phyloP scores from a whole-genome alignment of 2,797 vertebrate genomes.

The Manis crassicaudata region DNA sequence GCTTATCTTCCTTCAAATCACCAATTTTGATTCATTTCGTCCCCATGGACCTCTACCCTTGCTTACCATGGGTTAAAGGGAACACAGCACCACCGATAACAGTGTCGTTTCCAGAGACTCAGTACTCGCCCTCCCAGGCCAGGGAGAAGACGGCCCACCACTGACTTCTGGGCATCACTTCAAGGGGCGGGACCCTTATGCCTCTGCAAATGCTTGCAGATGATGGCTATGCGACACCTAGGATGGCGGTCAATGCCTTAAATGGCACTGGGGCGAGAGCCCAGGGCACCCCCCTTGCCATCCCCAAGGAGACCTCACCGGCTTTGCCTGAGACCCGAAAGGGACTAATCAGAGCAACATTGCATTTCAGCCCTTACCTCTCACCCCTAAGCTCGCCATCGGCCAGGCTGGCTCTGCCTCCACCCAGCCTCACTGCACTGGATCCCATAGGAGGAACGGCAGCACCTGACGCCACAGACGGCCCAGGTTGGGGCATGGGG shows the following conservation, averaged over 20 bases:
- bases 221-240: neutral
- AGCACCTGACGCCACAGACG: neutral
- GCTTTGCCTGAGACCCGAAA: neutral
- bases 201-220: neutral
- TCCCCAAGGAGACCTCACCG: neutral
- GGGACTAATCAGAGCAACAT: neutral
- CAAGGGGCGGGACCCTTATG: neutral
- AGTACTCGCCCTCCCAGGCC: neutral
- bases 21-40: too few species aligned
- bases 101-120: too few species aligned
- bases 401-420: neutral
- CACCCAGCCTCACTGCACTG: neutral
- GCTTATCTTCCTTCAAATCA: too few species aligned
- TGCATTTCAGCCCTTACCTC: neutral
- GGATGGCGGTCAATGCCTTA: neutral
- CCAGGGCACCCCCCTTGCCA: neutral
- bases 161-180: neutral
- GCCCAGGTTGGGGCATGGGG: neutral
- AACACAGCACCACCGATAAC: too few species aligned
- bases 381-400: neutral
- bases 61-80: too few species aligned
- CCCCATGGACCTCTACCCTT: too few species aligned
- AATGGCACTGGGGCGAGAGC: neutral
- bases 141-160: neutral
- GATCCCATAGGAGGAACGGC: neutral